phyloP scores from a whole-genome alignment of 1,140 invertebrate genomes.

The Elymnias hypermnestra region DNA sequence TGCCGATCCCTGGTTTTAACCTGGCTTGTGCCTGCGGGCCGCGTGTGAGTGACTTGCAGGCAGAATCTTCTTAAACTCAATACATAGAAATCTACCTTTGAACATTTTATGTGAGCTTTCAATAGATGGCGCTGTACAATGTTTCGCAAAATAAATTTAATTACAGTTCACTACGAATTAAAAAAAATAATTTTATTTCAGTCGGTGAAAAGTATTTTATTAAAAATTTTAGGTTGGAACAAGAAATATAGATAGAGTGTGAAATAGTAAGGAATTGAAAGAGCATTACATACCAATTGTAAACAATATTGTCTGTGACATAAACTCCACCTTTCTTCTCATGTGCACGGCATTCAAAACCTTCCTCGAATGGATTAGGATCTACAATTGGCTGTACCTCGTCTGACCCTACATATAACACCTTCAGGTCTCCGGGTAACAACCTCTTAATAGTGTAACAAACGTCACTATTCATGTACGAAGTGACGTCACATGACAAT shows the following conservation, averaged over 20 bases:
- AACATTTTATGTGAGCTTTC: no score
- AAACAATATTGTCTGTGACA: conserved; percentile 89
- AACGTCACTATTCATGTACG: conserved; percentile 86
- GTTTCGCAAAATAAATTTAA: no score
- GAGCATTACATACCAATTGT: conserved; percentile 84
- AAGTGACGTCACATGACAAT: conserved; percentile 82
- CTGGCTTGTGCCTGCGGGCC: no score
- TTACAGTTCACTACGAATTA: no score
- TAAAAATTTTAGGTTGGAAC: no score
- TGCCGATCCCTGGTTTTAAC: no score
- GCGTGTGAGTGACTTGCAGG: no score
- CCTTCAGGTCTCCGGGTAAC: conserved; percentile 90
- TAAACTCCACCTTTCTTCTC: conserved; percentile 89
- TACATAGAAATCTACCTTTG: no score
- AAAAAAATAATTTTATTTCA: no score
- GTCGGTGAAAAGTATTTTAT: no score
- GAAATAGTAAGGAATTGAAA: background rate
- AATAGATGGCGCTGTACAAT: no score
- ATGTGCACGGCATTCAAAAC: conserved; percentile 78
- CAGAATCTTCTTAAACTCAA: no score
- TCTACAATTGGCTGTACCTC: conserved; percentile 59
- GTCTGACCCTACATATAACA: conserved; percentile 78
- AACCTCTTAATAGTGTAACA: conserved; percentile 90
- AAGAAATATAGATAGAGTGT: background rate
- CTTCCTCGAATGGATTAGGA: conserved; percentile 83